Percentiles rank a stretch among this genome's conserved stretches.
Conservation (phyloP, 1,140 invertebrate genomes). For the Macrobrachium nipponense region DNA sequence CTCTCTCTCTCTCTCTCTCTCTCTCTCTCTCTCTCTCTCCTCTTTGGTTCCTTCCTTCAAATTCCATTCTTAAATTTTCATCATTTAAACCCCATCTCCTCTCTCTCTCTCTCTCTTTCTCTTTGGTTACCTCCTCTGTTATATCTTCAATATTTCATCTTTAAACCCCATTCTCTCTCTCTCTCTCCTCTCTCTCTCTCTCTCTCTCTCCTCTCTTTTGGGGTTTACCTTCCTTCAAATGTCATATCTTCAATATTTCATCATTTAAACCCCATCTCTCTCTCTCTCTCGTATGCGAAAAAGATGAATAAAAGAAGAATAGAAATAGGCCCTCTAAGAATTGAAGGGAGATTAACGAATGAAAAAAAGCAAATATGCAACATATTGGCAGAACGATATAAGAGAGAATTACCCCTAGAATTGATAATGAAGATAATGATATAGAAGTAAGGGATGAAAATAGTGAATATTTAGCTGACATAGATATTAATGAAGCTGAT, state of each 20-base stretch:
- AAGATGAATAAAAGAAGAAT: no score
- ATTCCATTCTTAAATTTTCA: not conserved
- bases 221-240: no score
- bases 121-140: not conserved
- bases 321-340: no score
- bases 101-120: not conserved
- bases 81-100: not conserved
- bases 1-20: conserved; percentile 8
- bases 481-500: no score
- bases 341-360: no score
- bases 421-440: no score
- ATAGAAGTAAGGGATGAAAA: no score
- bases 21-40: conserved; percentile 3
- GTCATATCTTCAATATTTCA: not conserved
- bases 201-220: conserved; percentile 1
- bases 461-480: no score
- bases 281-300: conserved; percentile 7
- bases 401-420: no score
- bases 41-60: not conserved
- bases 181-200: not conserved
- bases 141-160: not conserved
- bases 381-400: no score
- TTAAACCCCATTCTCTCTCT: not conserved
- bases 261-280: not conserved
- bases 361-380: no score